These are phyloP conservation scores for Pogona vitticeps DNA, from an alignment of 2,113 vertebrate genomes.

Conservation along the genomic window DNA sequence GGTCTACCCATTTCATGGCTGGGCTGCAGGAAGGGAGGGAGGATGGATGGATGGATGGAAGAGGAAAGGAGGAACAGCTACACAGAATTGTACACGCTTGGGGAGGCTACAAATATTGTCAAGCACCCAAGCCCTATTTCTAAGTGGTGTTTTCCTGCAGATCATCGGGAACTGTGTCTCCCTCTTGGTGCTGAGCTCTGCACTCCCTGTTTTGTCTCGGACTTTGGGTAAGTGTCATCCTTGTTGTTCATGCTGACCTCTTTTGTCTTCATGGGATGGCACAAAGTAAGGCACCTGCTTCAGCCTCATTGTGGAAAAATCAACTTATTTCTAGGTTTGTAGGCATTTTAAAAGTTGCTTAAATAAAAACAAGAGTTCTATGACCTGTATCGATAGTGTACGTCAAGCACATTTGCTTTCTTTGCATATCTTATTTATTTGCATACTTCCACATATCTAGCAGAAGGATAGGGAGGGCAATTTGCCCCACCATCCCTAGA, in stretches of 20 bases:
- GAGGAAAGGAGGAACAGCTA: not conserved
- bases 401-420: not conserved
- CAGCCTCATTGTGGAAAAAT: not conserved
- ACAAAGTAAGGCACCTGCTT: not conserved
- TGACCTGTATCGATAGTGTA: not conserved
- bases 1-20: not conserved
- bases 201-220: constrained; percentile 94
- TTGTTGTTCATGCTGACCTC: not conserved
- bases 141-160: constrained; percentile 65
- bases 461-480: no score
- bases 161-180: constrained; percentile 97
- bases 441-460: not conserved
- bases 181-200: constrained; percentile 93
- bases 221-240: constrained; percentile 86
- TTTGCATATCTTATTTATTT: not conserved
- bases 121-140: not conserved
- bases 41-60: not conserved
- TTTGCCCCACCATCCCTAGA: not conserved
- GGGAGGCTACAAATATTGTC: not conserved
- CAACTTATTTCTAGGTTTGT: not conserved
- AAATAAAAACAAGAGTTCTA: not conserved
- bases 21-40: not conserved
- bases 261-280: not conserved
- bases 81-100: not conserved
- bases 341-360: not conserved